phyloP scores from a whole-genome alignment of 1,140 invertebrate genomes.

The Papilio xuthus region DNA sequence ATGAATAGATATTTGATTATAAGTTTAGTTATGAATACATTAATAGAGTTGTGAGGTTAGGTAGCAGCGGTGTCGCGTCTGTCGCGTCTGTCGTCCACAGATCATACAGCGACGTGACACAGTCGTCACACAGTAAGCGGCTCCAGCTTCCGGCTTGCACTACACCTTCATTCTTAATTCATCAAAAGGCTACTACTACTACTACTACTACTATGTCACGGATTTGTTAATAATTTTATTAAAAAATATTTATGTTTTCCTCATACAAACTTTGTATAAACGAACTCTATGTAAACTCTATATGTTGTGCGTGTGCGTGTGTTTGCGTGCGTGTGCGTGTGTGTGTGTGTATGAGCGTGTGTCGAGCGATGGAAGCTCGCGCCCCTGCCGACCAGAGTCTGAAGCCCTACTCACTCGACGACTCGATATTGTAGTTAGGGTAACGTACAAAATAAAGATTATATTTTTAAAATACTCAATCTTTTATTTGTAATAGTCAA shows the following conservation, averaged over 20 bases:
- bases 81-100: too few relatives aligned
- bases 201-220: too few relatives aligned
- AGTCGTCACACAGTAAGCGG: too few relatives aligned
- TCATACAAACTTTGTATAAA: not conserved
- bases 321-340: not conserved
- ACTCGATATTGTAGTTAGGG: conserved; percentile 46
- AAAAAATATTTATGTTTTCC: not conserved
- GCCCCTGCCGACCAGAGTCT: conserved; percentile 67
- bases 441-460: conserved; percentile 49
- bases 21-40: conserved; percentile 2
- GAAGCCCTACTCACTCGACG: conserved; percentile 46
- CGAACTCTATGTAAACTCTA: not conserved
- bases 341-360: not conserved
- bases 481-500: conserved; percentile 46
- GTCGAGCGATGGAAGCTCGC: not conserved
- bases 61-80: too few relatives aligned
- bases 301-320: not conserved
- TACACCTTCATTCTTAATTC: too few relatives aligned
- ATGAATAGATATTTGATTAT: not conserved
- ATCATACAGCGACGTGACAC: too few relatives aligned
- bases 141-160: too few relatives aligned
- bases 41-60: too few relatives aligned
- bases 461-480: conserved; percentile 53
- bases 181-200: too few relatives aligned
- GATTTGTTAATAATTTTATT: not conserved